phyloP scores from a whole-genome alignment of 2,113 vertebrate genomes.

The Anolis sagrei region DNA sequence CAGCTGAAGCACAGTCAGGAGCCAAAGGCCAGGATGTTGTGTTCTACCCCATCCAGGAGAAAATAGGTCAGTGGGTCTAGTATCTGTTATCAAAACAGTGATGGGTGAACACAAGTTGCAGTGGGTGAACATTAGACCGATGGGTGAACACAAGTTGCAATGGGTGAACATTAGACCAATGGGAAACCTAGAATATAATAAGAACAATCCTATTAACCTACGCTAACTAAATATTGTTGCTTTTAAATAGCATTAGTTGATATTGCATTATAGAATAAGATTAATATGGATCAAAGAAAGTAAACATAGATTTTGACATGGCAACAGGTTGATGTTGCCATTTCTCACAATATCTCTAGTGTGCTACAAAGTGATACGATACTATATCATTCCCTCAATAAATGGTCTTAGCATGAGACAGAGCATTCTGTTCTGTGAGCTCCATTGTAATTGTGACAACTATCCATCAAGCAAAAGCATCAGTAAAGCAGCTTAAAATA shows the following conservation, averaged over 20 bases:
- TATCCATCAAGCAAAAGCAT: background rate
- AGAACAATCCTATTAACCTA: background rate
- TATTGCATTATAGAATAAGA: background rate
- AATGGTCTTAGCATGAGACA: background rate
- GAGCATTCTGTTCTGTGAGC: background rate
- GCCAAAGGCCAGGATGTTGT: no score
- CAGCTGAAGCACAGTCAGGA: no score
- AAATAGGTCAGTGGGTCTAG: background rate
- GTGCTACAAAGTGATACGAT: background rate
- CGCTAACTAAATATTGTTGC: background rate
- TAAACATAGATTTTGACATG: background rate
- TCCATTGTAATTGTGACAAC: background rate
- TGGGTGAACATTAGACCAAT: background rate
- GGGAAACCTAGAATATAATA: background rate
- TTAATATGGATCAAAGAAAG: background rate
- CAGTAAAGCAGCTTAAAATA: background rate
- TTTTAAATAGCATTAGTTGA: background rate
- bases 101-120: background rate
- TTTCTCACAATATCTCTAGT: background rate
- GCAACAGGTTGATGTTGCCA: background rate
- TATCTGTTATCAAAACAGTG: background rate
- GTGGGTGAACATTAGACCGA: background rate
- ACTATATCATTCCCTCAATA: background rate
- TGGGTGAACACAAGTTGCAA: background rate
- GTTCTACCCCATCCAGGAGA: no score